Evolutionary conservation across 2,113 vertebrate species (phyloP), one percentile per base, ranked within the genome.

Genomic region (Cettia cetti): DNA sequence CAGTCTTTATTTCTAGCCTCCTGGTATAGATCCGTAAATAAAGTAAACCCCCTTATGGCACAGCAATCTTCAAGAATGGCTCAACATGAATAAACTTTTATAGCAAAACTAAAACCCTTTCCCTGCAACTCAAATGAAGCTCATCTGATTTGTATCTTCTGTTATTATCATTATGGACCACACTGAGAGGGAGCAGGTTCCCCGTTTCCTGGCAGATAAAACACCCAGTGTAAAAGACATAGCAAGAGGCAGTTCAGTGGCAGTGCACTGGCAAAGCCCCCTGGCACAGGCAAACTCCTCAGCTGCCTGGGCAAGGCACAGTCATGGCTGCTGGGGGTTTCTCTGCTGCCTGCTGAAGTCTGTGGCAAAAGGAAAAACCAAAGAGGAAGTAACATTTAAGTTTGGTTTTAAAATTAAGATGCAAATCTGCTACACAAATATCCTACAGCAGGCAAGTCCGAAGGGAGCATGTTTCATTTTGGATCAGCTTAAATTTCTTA

Each of bases 361-460:
- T 0, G 0, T 35, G 65, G 78, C 53, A 92, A 89, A 91, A 94
- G 13, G 49, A 17, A 50, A 95, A 82, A 54, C 39, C 86, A 85
- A 87, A 91, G 7, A 82, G 42, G 50, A 82, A 56, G 40, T 89
- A 95, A 89, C 70, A 89, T 95, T 94, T 94, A 95, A 89, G 89
- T 88, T 91, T 57, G 42, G 49, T 72, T 94, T 91, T 85, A 95
- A 95, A 96, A 95, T 89, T 87, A 95, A 95, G 93, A 96, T 94
- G 87, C 93, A 96, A 90, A 93, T 93, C 90, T 90, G 75, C 59
- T 94, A 59, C 85, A 81, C 90, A 95, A 93, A 94, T 68, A 93
- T 40, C 79, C 82, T 68, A 31, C 68, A 80, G 42, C 47, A 71
- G 52, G 45, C 87, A 59, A 63, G 61, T 90, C 91, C 82, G 26